These are phyloP conservation scores for Laticauda laticaudata DNA, from an alignment of 2,113 vertebrate species.

Conservation along the genomic window DNA sequence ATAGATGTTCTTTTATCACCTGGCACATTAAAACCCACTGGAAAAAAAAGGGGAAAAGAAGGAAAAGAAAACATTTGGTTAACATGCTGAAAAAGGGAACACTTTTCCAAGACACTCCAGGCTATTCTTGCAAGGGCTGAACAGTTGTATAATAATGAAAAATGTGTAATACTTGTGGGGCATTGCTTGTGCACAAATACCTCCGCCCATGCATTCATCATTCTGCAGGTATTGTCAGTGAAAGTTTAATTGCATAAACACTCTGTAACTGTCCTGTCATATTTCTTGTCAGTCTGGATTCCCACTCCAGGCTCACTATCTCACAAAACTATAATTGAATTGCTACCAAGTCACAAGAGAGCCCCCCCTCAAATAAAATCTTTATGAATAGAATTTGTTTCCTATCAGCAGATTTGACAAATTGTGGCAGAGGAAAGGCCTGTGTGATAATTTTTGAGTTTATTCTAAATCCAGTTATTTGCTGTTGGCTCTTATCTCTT, in stretches of 20 bases:
- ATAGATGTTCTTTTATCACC: constrained; percentile 78
- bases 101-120: constrained; percentile 76
- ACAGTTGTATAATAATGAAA: constrained; percentile 91
- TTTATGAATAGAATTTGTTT: constrained; percentile 97
- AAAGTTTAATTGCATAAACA: constrained; percentile 99
- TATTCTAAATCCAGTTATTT: constrained; percentile 87
- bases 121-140: constrained; percentile 84
- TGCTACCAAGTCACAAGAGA: constrained; percentile 89
- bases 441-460: constrained; percentile 87
- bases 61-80: constrained; percentile 65
- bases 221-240: constrained; percentile 90
- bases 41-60: constrained; percentile 30
- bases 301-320: constrained; percentile 92
- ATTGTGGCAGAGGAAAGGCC: constrained; percentile 87
- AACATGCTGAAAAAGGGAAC: constrained; percentile 73
- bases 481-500: constrained; percentile 82
- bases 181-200: constrained; percentile 80
- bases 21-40: constrained; percentile 66
- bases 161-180: constrained; percentile 88
- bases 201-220: constrained; percentile 90
- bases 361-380: constrained; percentile 71
- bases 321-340: constrained; percentile 98
- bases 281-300: constrained; percentile 94
- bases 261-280: constrained; percentile 98
- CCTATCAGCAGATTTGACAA: constrained; percentile 96